These are phyloP conservation scores for Diprion similis DNA, from an alignment of 1,140 invertebrate genomes.

Conservation along the genomic window DNA sequence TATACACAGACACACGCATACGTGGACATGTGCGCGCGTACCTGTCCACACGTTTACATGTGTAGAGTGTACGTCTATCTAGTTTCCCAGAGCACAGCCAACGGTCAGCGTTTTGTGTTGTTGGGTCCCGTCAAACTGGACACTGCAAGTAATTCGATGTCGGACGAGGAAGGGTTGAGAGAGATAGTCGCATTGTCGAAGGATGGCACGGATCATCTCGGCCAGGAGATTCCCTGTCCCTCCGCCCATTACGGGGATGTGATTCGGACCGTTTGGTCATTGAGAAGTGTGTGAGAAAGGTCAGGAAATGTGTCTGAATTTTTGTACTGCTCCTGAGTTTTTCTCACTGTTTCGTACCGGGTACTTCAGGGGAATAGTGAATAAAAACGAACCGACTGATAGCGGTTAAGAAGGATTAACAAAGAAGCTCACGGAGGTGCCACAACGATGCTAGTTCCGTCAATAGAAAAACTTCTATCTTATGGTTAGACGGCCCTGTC, in stretches of 20 bases:
- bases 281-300: neutral
- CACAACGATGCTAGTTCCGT: neutral
- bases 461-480: neutral
- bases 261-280: neutral
- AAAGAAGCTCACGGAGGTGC: neutral
- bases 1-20: constrained; percentile 17
- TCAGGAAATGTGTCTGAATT: neutral
- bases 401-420: too few species aligned
- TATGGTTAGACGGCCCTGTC: neutral
- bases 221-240: neutral
- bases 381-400: too few species aligned
- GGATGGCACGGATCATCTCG: neutral
- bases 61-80: constrained; percentile 10
- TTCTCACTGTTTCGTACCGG: too few species aligned
- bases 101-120: constrained; percentile 37
- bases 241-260: neutral
- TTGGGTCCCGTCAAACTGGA: constrained; percentile 15
- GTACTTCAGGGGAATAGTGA: too few species aligned
- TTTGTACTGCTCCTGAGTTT: too few species aligned
- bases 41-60: constrained; percentile 5
- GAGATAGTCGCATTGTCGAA: neutral
- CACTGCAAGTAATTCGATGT: neutral
- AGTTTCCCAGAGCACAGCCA: constrained; percentile 12
- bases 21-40: neutral
- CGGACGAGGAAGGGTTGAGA: neutral